phyloP scores from a whole-genome alignment of 2,797 vertebrate species.

The Calcarius lapponicus region DNA sequence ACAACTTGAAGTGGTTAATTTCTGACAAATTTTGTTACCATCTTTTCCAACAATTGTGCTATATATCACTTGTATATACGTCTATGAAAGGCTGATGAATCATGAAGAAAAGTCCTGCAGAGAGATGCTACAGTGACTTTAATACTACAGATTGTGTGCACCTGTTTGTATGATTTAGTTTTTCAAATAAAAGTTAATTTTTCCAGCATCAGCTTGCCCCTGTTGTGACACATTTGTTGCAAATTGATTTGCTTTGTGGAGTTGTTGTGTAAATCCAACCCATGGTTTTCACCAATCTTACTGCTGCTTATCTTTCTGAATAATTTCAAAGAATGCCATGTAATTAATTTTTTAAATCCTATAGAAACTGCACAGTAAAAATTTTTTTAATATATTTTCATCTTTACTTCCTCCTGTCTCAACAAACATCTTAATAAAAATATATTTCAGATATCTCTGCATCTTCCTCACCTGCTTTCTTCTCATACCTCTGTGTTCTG shows the following conservation, averaged over 20 bases:
- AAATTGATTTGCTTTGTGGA: neutral
- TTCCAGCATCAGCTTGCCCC: neutral
- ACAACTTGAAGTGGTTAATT: neutral
- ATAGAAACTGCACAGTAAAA: neutral
- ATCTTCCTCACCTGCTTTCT: neutral
- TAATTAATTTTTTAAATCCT: neutral
- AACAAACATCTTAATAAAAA: neutral
- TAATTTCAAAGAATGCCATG: neutral
- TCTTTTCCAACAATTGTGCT: neutral
- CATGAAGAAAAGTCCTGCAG: neutral
- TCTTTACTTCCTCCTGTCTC: neutral
- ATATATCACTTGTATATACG: neutral
- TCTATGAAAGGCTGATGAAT: neutral
- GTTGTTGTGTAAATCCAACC: neutral
- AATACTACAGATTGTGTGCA: neutral
- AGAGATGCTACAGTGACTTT: neutral
- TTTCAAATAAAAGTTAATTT: neutral
- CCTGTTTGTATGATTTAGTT: neutral
- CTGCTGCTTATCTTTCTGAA: neutral
- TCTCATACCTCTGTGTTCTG: neutral
- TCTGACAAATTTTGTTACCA: neutral
- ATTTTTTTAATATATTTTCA: neutral
- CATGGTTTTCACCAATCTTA: neutral
- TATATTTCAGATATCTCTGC: neutral
- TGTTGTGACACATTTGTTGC: neutral